Percentiles rank a stretch among this genome's conserved stretches.
phyloP scores from a whole-genome alignment of 2,797 vertebrate genomes.

The Erethizon dorsatum region DNA sequence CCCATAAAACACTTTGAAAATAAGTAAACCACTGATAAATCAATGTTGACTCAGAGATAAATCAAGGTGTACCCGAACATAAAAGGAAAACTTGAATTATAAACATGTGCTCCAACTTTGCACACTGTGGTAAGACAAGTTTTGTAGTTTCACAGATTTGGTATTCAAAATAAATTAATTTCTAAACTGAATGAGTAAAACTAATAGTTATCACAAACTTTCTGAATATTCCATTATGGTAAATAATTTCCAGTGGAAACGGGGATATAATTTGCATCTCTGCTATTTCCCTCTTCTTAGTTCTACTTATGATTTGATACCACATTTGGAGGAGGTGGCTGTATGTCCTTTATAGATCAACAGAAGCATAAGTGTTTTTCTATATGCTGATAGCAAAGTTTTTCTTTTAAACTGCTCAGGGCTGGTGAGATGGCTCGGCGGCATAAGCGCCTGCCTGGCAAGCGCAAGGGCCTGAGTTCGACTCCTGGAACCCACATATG shows the following conservation, averaged over 20 bases:
- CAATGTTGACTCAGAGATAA: neutral
- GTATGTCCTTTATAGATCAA: neutral
- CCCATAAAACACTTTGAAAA: neutral
- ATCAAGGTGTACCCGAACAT: neutral
- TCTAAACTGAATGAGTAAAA: neutral
- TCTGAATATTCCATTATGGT: neutral
- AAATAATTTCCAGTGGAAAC: neutral
- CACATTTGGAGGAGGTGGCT: neutral
- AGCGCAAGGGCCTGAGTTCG: no score
- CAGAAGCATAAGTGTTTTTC: neutral
- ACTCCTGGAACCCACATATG: no score
- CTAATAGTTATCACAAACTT: neutral
- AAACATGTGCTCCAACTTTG: neutral
- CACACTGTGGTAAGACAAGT: constrained; percentile 12
- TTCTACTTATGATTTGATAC: neutral
- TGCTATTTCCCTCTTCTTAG: neutral
- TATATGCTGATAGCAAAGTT: neutral
- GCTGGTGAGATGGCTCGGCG: no score
- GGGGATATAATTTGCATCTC: neutral
- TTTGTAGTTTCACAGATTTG: neutral
- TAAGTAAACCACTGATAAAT: neutral
- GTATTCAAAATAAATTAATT: neutral
- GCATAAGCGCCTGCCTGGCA: no score
- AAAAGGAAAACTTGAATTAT: neutral
- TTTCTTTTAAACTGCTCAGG: neutral